A percentile compares a stretch with the other conserved stretches of the same genome.
Evolutionary conservation across 2,888 invertebrate species (phyloP).

Genomic region (Plebejus argus): DNA sequence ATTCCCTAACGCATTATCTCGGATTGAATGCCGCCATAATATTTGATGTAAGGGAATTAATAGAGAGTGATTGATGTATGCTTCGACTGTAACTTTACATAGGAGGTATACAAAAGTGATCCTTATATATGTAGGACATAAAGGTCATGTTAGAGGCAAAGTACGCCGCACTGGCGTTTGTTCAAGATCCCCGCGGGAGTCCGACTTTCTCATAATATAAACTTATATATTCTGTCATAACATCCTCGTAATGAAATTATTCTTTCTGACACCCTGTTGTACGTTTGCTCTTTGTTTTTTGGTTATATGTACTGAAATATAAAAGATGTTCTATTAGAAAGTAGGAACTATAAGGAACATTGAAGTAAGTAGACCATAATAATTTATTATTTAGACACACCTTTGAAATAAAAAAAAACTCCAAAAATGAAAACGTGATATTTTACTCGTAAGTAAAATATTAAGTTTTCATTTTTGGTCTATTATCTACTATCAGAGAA

Average conservation of each 20-base stretch:
- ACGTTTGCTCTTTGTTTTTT: background rate
- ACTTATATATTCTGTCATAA: constrained; percentile 3
- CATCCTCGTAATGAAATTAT: background rate
- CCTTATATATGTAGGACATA: background rate
- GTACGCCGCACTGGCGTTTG: constrained; percentile 2
- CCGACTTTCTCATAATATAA: constrained; percentile 9
- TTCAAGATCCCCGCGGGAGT: background rate
- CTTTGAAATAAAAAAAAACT: too few species aligned
- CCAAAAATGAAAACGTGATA: too few species aligned
- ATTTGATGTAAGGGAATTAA: constrained; percentile 7
- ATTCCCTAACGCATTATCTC: background rate
- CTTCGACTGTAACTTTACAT: background rate
- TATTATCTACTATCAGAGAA: too few species aligned
- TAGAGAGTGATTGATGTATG: constrained; percentile 4
- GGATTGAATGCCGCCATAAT: constrained; percentile 5
- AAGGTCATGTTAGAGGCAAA: background rate
- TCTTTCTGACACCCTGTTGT: constrained; percentile 3
- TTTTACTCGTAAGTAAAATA: too few species aligned
- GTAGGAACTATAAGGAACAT: too few species aligned
- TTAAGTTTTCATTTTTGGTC: too few species aligned
- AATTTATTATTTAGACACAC: too few species aligned
- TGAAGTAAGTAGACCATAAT: too few species aligned
- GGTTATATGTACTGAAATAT: too few species aligned
- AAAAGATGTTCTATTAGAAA: too few species aligned
- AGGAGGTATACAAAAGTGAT: background rate